A percentile compares a stretch with the other conserved stretches of the same genome.
These are phyloP conservation scores for Pipistrellus kuhlii DNA, from an alignment of 2,797 vertebrate species.

Conservation along the genomic window DNA sequence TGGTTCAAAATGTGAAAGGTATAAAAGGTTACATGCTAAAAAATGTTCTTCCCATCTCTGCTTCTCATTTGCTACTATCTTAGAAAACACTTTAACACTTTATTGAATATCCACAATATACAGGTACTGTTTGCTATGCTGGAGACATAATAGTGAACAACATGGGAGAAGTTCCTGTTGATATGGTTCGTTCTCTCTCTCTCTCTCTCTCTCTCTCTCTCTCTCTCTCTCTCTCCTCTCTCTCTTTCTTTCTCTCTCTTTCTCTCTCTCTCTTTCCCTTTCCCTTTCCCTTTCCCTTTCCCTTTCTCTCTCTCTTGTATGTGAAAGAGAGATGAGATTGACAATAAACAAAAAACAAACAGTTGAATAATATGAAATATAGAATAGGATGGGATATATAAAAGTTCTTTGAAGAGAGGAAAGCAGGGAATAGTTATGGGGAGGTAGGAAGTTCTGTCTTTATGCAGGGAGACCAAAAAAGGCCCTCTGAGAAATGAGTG, in stretches of 20 bases:
- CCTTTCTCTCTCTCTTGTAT: no score
- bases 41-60: neutral
- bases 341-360: neutral
- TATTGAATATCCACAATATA: neutral
- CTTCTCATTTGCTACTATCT: neutral
- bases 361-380: neutral
- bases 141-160: neutral
- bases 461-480: neutral
- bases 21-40: neutral
- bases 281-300: no score
- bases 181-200: neutral
- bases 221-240: no score
- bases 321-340: neutral
- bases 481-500: neutral
- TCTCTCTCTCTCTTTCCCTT: no score
- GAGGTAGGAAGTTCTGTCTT: neutral
- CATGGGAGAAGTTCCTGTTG: neutral
- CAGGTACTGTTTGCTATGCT: neutral
- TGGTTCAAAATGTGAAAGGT: neutral
- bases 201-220: no score
- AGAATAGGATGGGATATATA: neutral
- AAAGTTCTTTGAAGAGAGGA: neutral
- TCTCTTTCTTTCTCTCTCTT: no score
- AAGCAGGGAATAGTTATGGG: neutral
- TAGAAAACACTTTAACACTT: neutral